Evolutionary conservation across 2,888 invertebrate species (phyloP), one percentile per base, ranked within the genome.

Genomic region (Oscheius sp.): DNA sequence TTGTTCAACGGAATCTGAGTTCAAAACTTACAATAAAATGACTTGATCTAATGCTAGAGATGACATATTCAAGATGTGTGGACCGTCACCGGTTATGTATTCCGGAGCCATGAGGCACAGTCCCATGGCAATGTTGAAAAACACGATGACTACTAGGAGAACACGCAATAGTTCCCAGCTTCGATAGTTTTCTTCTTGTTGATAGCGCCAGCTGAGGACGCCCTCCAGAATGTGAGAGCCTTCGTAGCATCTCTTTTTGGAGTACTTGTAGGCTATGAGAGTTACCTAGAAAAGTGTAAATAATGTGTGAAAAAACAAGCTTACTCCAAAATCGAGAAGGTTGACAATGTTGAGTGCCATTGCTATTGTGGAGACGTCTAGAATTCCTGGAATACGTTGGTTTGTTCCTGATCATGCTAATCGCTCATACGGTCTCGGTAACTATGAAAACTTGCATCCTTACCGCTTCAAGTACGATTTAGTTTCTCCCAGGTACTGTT

Each of bases 201-300:
- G 68, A 53, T 68, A 68, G 13, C 68, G 10, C 68, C 68, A 68
- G 29, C 68, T 68, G 2, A 68, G 55, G 55, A 55, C 68, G 2
- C 68, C 68, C n/a, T 68, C 55, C 55, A 68, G 53, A 53, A 55
- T 37, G 33, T 32, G 48, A 5, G 68, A 53, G 2, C 37, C 37
- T n/a, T 68, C 55, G 5, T 33, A 35, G 35, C 9, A 35, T 35
- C 55, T 29, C 35, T 35, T 53, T 42, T 68, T 55, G 1, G 68
- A 53, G 35, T 37, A 68, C 35, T 53, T 35, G 33, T 68, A 55
- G 13, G 68, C 68, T 33, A 68, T 2, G 2, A 68, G 9, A 32
- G 68, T 55, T 13, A 68, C 21, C 68, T 68, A 29, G 37, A 68
- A 13, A 33, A 50, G 51, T 7, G 2, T 62, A 21, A 4, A 11